Conservation (phyloP, 2,797 vertebrate species). For the Simalia tracyae region DNA sequence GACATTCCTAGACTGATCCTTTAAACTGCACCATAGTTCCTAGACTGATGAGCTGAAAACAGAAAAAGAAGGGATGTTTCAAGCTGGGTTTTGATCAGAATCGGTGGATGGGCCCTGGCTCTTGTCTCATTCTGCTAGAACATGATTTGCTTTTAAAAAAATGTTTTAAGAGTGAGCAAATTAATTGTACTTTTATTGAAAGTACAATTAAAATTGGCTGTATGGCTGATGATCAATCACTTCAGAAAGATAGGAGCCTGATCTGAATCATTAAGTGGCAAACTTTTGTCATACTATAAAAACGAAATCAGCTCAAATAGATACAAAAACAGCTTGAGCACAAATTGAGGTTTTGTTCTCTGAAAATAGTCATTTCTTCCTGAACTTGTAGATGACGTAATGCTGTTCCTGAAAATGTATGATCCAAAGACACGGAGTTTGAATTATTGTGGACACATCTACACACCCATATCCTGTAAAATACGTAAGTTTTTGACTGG, state of each 20-base stretch:
- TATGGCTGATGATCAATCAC: not conserved
- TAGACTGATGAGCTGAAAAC: not conserved
- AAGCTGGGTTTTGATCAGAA: not conserved
- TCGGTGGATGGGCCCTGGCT: not conserved
- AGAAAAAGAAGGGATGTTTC: not conserved
- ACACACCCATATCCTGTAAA: conserved; percentile 99
- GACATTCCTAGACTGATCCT: not conserved
- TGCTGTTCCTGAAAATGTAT: conserved; percentile 99
- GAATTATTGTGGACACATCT: conserved; percentile 99
- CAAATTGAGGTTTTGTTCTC: not conserved
- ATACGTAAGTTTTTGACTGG: conserved; percentile 86
- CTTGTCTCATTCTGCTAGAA: not conserved
- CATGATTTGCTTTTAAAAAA: not conserved
- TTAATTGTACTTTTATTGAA: not conserved
- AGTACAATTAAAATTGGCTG: not conserved
- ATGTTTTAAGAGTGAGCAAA: not conserved
- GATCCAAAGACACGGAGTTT: conserved; percentile 98
- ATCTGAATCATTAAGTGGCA: not conserved
- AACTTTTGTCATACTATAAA: not conserved
- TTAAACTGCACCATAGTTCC: not conserved
- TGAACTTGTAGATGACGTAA: conserved; percentile 89
- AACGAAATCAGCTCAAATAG: not conserved
- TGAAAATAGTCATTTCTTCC: conserved; percentile 3
- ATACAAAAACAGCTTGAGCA: not conserved
- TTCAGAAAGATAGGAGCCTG: not conserved